These are phyloP conservation scores for Hemicrepidius hirtus DNA, from an alignment of 2,888 invertebrate species.

Conservation along the genomic window DNA sequence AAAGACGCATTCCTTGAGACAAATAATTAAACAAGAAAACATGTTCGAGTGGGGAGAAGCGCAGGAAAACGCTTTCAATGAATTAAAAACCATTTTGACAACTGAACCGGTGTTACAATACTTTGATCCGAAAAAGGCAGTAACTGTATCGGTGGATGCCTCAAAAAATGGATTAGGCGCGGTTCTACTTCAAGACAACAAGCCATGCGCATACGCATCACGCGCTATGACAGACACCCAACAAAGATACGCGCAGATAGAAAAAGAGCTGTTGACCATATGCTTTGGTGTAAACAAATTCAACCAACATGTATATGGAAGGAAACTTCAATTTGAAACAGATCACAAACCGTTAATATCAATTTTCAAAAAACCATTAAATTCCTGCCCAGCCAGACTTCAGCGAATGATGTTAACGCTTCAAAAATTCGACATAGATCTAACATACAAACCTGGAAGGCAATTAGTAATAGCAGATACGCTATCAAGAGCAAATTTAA, in stretches of 20 bases:
- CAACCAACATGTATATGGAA: slow-evolving; percentile 63
- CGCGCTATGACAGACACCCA: slow-evolving; percentile 52
- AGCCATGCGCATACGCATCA: slow-evolving; percentile 64
- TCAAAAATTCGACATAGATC: no score
- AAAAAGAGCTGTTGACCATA: slow-evolving; percentile 64
- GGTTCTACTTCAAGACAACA: slow-evolving; percentile 62
- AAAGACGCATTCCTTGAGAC: no score
- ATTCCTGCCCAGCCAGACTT: slow-evolving; percentile 17
- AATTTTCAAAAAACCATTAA: slow-evolving; percentile 26
- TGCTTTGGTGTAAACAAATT: slow-evolving; percentile 62
- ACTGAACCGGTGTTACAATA: slow-evolving; percentile 28
- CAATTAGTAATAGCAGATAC: no score
- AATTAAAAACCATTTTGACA: slow-evolving; percentile 10
- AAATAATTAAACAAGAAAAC: no score
- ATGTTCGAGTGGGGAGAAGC: no score
- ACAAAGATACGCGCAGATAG: slow-evolving; percentile 51
- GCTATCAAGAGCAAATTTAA: no score
- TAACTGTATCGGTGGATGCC: slow-evolving; percentile 37
- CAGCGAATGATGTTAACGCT: no score
- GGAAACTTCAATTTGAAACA: slow-evolving; percentile 44
- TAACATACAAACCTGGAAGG: no score
- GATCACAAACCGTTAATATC: slow-evolving; percentile 51
- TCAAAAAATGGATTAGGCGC: slow-evolving; percentile 58
- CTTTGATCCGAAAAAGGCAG: slow-evolving; percentile 5
- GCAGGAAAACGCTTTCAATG: no score